These are phyloP conservation scores for Drosophila multiciliata DNA, from an alignment of 2,888 invertebrate genomes.

Conservation along the genomic window DNA sequence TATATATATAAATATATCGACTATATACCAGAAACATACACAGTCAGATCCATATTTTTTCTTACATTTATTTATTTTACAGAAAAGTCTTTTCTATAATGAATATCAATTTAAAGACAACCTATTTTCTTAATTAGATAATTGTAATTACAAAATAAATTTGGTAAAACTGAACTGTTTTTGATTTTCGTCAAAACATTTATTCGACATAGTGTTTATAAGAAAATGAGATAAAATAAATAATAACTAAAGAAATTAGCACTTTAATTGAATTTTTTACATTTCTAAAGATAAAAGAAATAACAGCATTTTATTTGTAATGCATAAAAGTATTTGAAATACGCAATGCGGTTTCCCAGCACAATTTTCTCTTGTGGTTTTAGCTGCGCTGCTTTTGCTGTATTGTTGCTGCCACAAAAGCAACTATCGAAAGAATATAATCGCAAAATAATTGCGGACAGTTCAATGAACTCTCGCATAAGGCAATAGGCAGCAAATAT, in stretches of 20 bases:
- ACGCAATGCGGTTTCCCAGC: constrained; percentile 1
- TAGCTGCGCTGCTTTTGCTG: neutral
- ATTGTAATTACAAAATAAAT: neutral
- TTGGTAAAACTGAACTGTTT: neutral
- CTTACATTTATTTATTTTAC: neutral
- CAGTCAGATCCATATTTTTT: neutral
- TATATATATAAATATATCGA: neutral
- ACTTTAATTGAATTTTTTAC: neutral
- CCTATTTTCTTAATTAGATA: too few species aligned
- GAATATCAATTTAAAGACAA: neutral
- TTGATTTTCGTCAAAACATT: neutral
- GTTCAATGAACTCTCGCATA: constrained; percentile 65
- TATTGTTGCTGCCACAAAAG: constrained; percentile 1
- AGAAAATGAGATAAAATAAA: neutral
- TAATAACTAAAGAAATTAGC: neutral
- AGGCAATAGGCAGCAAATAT: constrained; percentile 26
- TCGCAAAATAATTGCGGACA: constrained; percentile 71
- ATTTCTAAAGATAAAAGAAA: neutral
- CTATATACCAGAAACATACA: neutral
- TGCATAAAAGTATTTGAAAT: constrained; percentile 9
- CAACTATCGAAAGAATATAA: constrained; percentile 63
- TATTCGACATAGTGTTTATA: neutral
- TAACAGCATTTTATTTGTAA: neutral
- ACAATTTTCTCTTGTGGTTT: constrained; percentile 21
- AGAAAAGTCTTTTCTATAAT: too few species aligned